A percentile compares a stretch with the other conserved stretches of the same genome.
Evolutionary conservation across 2,113 vertebrate species (phyloP).

Genomic region (Corydoras sp.): DNA sequence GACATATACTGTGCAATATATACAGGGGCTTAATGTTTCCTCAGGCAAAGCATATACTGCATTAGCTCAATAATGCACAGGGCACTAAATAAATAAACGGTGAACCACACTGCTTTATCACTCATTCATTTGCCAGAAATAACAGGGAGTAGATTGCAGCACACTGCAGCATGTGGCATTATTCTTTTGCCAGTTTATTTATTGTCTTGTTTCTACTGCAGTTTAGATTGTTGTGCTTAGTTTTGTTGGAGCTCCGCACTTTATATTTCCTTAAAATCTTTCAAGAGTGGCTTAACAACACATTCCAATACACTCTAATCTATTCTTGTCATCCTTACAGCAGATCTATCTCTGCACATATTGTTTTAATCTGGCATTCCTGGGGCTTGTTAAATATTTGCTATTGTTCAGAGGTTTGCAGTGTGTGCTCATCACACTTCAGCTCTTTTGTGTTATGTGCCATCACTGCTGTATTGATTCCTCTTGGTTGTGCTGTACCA

Average conservation of each 20-base stretch:
- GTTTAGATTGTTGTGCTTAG: not conserved
- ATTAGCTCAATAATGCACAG: conserved; percentile 14
- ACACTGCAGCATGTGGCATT: not conserved
- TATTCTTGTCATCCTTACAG: conserved; percentile 27
- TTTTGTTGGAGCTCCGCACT: not conserved
- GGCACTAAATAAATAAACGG: conserved; percentile 26
- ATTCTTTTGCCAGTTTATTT: not conserved
- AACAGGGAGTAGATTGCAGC: not conserved
- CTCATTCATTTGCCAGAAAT: not conserved
- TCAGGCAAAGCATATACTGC: not conserved
- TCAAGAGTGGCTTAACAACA: not conserved
- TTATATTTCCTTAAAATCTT: conserved; percentile 1
- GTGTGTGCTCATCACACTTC: not conserved
- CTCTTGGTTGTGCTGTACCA: not conserved
- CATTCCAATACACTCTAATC: not conserved
- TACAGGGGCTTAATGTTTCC: not conserved
- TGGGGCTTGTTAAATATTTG: conserved; percentile 30
- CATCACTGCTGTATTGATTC: not conserved
- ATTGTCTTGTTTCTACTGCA: not conserved
- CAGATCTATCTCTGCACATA: conserved; percentile 7
- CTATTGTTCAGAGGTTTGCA: conserved; percentile 2
- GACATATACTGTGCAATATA: not conserved
- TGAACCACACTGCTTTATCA: not conserved
- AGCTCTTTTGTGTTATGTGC: not conserved
- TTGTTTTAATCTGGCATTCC: conserved; percentile 10